Evolutionary conservation across 2,797 vertebrate species (phyloP).

Genomic region (Huso huso): DNA sequence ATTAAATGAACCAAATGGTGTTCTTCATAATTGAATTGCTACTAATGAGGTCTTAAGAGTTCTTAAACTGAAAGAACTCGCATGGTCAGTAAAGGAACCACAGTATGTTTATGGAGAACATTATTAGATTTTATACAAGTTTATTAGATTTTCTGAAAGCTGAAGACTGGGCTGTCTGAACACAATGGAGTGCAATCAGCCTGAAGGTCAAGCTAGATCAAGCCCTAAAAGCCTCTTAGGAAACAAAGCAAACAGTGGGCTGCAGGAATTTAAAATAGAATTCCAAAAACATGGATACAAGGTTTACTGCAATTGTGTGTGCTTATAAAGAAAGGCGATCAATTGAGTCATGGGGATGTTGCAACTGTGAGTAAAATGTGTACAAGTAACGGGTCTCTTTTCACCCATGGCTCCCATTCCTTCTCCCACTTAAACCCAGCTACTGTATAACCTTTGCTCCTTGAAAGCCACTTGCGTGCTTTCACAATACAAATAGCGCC

Average conservation of each 20-base stretch:
- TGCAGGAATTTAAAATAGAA: neutral
- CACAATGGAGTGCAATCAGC: neutral
- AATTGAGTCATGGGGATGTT: neutral
- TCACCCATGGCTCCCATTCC: neutral
- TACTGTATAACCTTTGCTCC: conserved; percentile 8
- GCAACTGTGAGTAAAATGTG: neutral
- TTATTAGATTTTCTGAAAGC: neutral
- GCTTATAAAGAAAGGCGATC: neutral
- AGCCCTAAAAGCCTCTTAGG: neutral
- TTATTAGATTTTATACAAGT: too few relatives aligned
- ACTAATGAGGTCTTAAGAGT: too few relatives aligned
- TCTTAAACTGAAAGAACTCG: too few relatives aligned
- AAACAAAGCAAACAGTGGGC: neutral
- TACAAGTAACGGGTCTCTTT: neutral
- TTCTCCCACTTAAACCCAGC: neutral
- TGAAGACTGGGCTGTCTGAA: neutral
- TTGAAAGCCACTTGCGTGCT: conserved; percentile 7
- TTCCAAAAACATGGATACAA: neutral
- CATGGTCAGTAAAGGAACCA: too few relatives aligned
- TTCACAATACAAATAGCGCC: neutral
- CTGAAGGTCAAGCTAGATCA: neutral
- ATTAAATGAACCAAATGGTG: too few relatives aligned
- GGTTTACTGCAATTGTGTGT: neutral
- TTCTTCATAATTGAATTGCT: too few relatives aligned
- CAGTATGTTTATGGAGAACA: too few relatives aligned